These are phyloP conservation scores for Crenichthys baileyi DNA, from an alignment of 2,797 vertebrate genomes.

Conservation along the genomic window DNA sequence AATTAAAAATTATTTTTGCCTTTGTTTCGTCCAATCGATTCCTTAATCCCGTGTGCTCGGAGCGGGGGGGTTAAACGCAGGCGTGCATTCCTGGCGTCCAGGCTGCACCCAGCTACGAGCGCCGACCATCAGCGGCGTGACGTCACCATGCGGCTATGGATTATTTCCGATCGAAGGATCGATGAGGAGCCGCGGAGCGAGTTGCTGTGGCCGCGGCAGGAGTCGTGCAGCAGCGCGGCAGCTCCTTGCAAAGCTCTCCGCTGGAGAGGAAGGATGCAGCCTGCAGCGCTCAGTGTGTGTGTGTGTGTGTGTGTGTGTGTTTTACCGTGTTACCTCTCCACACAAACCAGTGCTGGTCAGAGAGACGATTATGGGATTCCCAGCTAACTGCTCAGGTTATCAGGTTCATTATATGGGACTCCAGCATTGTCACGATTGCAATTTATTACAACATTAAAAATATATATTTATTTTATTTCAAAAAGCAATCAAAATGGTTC, in stretches of 20 bases:
- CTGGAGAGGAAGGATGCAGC: conserved; percentile 36
- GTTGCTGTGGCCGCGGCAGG: conserved; percentile 2
- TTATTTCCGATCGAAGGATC: conserved; percentile 50
- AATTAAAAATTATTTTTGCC: not conserved
- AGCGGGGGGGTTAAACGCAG: conserved; percentile 20
- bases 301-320: not conserved
- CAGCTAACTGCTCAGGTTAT: not conserved
- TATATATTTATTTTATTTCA: not conserved
- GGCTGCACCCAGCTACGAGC: conserved; percentile 53
- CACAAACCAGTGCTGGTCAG: not conserved
- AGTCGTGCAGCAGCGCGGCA: not conserved
- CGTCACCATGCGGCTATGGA: conserved; percentile 79
- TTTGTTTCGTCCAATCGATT: not conserved
- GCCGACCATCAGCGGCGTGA: conserved; percentile 67
- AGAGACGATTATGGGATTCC: not conserved
- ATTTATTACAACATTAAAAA: not conserved
- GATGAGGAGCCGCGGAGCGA: conserved; percentile 31
- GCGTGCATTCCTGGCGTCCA: conserved; percentile 45
- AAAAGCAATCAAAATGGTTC: not conserved
- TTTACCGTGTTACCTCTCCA: not conserved
- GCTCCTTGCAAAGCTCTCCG: conserved; percentile 14
- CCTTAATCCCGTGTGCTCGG: not conserved
- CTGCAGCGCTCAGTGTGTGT: conserved; percentile 27
- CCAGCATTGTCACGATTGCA: not conserved
- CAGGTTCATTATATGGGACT: not conserved